A percentile compares a stretch with the other conserved stretches of the same genome.
Evolutionary conservation across 1,140 invertebrate genomes (phyloP).

Genomic region (Drosophila repletoides): DNA sequence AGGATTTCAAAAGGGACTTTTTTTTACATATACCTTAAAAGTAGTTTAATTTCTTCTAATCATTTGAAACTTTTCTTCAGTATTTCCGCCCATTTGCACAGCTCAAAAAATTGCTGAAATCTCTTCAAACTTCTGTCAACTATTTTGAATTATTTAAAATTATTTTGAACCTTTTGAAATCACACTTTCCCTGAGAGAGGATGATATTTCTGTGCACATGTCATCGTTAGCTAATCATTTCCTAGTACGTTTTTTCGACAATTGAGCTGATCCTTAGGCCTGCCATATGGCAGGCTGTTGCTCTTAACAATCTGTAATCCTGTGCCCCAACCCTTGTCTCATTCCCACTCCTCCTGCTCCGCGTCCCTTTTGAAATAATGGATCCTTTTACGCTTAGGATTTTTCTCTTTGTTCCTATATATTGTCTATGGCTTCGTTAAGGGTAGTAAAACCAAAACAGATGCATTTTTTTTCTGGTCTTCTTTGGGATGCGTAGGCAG

Average conservation of each 20-base stretch:
- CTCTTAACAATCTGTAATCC: background rate
- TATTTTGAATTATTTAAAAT: background rate
- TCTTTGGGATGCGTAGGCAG: constrained; percentile 44
- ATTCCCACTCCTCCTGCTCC: background rate
- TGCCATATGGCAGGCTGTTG: constrained; percentile 43
- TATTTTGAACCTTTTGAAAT: background rate
- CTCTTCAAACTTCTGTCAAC: background rate
- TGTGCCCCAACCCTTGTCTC: background rate
- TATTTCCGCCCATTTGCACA: too few species aligned
- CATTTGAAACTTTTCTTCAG: too few species aligned
- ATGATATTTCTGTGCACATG: constrained; percentile 31
- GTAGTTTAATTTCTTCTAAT: too few species aligned
- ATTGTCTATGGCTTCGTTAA: constrained; percentile 26
- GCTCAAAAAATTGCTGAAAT: background rate
- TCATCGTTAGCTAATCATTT: constrained; percentile 76
- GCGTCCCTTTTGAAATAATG: constrained; percentile 32
- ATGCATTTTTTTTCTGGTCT: constrained; percentile 63
- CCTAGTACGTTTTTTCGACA: constrained; percentile 19
- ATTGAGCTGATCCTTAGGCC: background rate
- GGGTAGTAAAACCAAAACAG: constrained; percentile 63
- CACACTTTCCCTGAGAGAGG: constrained; percentile 6
- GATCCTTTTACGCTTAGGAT: constrained; percentile 73
- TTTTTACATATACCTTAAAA: too few species aligned
- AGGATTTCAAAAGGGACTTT: too few species aligned
- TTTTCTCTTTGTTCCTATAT: constrained; percentile 39